These are phyloP conservation scores for Amblyjoppa proteus DNA, from an alignment of 2,888 invertebrate species.

Conservation along the genomic window DNA sequence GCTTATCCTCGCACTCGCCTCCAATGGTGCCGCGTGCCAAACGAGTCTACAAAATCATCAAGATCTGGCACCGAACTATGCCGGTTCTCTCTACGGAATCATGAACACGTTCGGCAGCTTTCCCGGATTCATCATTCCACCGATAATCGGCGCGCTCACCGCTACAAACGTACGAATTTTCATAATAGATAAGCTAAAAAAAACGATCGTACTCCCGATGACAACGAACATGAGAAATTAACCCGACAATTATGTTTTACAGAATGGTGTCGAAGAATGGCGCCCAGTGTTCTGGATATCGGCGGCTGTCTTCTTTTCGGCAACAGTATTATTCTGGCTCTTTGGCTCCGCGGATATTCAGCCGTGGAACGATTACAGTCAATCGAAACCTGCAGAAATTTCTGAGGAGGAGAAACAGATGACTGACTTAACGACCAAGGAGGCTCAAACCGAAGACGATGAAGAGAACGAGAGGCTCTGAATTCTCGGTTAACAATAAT, in stretches of 20 bases:
- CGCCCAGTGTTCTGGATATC: slow-evolving; percentile 91
- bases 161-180: slow-evolving; percentile 75
- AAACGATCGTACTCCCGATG: not conserved
- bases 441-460: slow-evolving; percentile 70
- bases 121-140: slow-evolving; percentile 83
- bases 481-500: slow-evolving; percentile 29
- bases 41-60: slow-evolving; percentile 84
- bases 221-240: not conserved
- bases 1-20: slow-evolving; percentile 79
- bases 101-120: slow-evolving; percentile 84
- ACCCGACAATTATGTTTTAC: slow-evolving; percentile 74
- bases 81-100: slow-evolving; percentile 83
- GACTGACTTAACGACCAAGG: slow-evolving; percentile 65
- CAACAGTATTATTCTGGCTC: slow-evolving; percentile 89
- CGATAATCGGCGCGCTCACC: slow-evolving; percentile 80
- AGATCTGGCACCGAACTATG: slow-evolving; percentile 84
- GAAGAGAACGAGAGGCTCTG: slow-evolving; percentile 81
- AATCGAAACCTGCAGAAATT: slow-evolving; percentile 65
- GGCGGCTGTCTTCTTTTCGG: slow-evolving; percentile 89
- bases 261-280: slow-evolving; percentile 93
- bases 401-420: slow-evolving; percentile 79
- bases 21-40: slow-evolving; percentile 83
- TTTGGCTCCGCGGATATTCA: slow-evolving; percentile 91
- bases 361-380: slow-evolving; percentile 88
- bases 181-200: not conserved